phyloP scores from a whole-genome alignment of 92 coral and sea anemone species.

The Metridium senile region DNA sequence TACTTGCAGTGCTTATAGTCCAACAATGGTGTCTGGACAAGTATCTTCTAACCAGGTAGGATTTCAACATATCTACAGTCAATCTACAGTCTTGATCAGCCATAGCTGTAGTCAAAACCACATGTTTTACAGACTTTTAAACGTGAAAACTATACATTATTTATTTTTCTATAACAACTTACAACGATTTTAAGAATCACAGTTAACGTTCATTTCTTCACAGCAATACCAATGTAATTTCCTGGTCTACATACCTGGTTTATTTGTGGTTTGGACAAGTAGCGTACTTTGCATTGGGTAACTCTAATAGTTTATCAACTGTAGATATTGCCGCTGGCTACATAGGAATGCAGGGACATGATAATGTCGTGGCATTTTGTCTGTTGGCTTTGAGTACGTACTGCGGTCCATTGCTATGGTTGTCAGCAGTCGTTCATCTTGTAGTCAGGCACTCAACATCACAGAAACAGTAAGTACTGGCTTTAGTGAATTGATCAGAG shows the following conservation, averaged over 20 bases:
- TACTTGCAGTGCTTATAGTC: constrained; percentile 75
- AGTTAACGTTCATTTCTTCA: not conserved
- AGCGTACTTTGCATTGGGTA: constrained; percentile 82
- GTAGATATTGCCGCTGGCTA: constrained; percentile 95
- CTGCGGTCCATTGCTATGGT: constrained; percentile 89
- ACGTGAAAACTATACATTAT: no score
- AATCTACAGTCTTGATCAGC: no score
- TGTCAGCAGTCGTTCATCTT: constrained; percentile 63
- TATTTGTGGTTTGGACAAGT: constrained; percentile 86
- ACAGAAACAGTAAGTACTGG: constrained; percentile 29
- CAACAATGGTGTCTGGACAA: constrained; percentile 48
- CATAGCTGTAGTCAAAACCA: no score
- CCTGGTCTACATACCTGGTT: constrained; percentile 54
- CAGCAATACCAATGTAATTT: constrained; percentile 34
- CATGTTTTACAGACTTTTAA: no score
- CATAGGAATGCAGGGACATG: constrained; percentile 79
- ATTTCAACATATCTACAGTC: no score
- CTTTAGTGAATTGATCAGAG: no score
- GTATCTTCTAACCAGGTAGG: constrained; percentile 15
- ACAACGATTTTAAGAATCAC: no score
- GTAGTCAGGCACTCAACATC: constrained; percentile 35
- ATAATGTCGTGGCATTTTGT: constrained; percentile 54
- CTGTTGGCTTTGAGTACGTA: constrained; percentile 71
- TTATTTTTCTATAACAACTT: no score
- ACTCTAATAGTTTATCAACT: constrained; percentile 92